Evolutionary conservation across 2,113 vertebrate genomes (phyloP), one percentile per base, ranked within the genome.

Genomic region (Bos javanicus): DNA sequence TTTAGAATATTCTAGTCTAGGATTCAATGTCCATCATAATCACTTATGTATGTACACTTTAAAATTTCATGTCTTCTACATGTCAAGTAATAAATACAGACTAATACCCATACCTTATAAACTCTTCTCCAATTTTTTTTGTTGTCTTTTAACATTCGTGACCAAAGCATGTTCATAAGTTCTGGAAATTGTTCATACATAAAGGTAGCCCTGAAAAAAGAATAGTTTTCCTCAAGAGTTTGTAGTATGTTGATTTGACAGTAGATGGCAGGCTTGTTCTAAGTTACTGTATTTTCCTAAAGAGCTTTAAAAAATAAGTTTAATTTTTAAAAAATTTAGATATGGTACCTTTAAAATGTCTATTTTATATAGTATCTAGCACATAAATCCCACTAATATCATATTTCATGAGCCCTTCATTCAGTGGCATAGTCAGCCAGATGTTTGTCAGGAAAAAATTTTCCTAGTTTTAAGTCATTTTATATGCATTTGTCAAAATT

Each of bases 171-270:
- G 98, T 99, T 99, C 99, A 99, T 99, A 95, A 99, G 99, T 97
- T 99, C 99, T 95, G 99, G 99, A 97, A 99, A 99, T 98, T 99
- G 99, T 98, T 99, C 99, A 80, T 99, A 99, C 99, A 99, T 99
- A 98, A 99, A 99, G 0, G 99, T 99, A 60, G 99, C 98, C 98
- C 99, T 99, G 96, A 91, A 97, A 98, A 97, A 94, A 98, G 54
- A 83, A 86, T 57, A 96, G 82, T 82, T 97, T 91, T 94, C 28
- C 86, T 96, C 82, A 97, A 92, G 5, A 83, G 54, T 94, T 33
- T 98, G 98, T 13, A 97, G 90, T 97, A 62, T 82, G 62, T 60
- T 82, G 9, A 54, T 54, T 96, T 97, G 97, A 98, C 99, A 98
- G 98, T 98, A 99, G 99, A 98, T 99, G 99, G 99, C 99, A 99